These are phyloP conservation scores for Notarius quadriscutis DNA, from an alignment of 2,113 vertebrate genomes.

Conservation along the genomic window DNA sequence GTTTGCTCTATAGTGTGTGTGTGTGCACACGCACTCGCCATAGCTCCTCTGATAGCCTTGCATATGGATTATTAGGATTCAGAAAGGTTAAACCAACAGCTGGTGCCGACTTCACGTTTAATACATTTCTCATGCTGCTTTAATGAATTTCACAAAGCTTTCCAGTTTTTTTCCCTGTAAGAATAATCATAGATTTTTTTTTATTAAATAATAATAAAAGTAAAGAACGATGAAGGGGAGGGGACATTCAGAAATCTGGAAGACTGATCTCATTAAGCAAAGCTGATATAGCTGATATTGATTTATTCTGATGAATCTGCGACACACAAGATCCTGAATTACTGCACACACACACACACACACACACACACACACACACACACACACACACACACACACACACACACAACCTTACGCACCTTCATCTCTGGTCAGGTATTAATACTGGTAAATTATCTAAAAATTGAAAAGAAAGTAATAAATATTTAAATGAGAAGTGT, in stretches of 20 bases:
- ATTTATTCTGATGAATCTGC: constrained; percentile 93
- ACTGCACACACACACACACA: constrained; percentile 71
- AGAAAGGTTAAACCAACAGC: constrained; percentile 99
- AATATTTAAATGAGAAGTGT: constrained; percentile 74
- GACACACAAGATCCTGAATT: constrained; percentile 82
- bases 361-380: constrained; percentile 36
- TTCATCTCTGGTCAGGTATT: constrained; percentile 74
- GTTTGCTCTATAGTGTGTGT: constrained; percentile 5
- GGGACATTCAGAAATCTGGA: constrained; percentile 79
- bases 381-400: constrained; percentile 50
- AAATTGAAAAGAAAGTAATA: constrained; percentile 85
- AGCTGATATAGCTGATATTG: constrained; percentile 71
- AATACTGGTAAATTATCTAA: constrained; percentile 88
- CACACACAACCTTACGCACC: constrained; percentile 44
- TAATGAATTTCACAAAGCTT: constrained; percentile 99
- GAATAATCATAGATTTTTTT: constrained; percentile 82
- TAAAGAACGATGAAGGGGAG: constrained; percentile 70
- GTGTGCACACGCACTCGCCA: not conserved
- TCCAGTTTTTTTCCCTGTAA: constrained; percentile 90
- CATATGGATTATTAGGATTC: constrained; percentile 63
- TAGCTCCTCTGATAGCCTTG: constrained; percentile 57
- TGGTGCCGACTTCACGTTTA: constrained; percentile 92
- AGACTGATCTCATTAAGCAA: constrained; percentile 97
- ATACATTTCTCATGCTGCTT: constrained; percentile 99
- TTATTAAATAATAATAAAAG: constrained; percentile 98